A percentile compares a stretch with the other conserved stretches of the same genome.
These are phyloP conservation scores for Noctua pronuba DNA, from an alignment of 2,888 invertebrate genomes.

Conservation along the genomic window DNA sequence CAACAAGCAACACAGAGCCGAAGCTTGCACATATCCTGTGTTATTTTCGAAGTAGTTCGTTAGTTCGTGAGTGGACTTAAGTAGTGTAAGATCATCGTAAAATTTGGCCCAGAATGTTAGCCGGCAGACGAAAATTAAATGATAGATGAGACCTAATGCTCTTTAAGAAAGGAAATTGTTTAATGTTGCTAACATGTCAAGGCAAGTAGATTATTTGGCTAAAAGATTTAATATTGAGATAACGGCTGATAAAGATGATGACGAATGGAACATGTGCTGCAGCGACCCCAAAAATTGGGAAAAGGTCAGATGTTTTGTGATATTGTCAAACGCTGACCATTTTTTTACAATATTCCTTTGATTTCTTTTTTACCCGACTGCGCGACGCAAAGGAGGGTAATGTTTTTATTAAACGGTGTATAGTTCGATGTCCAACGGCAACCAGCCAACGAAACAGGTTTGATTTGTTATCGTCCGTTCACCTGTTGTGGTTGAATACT, in stretches of 20 bases:
- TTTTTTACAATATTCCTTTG: background rate
- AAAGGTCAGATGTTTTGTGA: background rate
- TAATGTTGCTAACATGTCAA: background rate
- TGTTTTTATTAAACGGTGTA: background rate
- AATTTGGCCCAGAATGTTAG: constrained; percentile 10
- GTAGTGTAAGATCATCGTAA: constrained; percentile 29
- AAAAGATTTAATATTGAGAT: background rate
- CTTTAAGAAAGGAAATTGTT: background rate
- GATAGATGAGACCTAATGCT: background rate
- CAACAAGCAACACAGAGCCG: background rate
- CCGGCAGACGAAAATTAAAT: background rate
- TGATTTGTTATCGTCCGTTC: constrained; percentile 42
- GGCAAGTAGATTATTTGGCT: background rate
- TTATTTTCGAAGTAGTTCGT: constrained; percentile 22
- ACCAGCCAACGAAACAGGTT: constrained; percentile 33
- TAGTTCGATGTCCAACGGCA: background rate
- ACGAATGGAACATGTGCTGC: background rate
- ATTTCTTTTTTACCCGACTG: constrained; percentile 4
- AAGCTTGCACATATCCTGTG: constrained; percentile 1
- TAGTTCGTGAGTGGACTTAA: background rate
- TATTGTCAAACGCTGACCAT: background rate
- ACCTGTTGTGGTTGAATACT: constrained; percentile 2
- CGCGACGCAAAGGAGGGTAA: too few species aligned
- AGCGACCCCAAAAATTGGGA: background rate
- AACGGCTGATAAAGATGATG: background rate